A percentile compares a stretch with the other conserved stretches of the same genome.
phyloP scores from a whole-genome alignment of 1,140 invertebrate species.

The Drosophila ambigua region DNA sequence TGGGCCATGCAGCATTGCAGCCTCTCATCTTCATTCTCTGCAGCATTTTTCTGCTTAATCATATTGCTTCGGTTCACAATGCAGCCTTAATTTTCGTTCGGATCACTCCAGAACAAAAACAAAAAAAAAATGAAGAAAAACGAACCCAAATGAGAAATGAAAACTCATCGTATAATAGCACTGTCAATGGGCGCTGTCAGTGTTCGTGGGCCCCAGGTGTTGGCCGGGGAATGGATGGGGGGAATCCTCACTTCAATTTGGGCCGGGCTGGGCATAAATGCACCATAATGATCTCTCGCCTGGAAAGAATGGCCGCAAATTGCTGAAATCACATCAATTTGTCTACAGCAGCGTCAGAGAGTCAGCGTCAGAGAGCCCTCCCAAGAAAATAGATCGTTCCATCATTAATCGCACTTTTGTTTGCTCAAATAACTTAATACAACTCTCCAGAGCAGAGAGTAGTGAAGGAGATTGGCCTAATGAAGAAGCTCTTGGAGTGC shows the following conservation, averaged over 20 bases:
- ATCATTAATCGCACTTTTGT: conserved; percentile 32
- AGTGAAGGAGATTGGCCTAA: conserved; percentile 2
- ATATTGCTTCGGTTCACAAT: conserved; percentile 57
- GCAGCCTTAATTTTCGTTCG: conserved; percentile 65
- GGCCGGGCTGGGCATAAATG: conserved; percentile 30
- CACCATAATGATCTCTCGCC: conserved; percentile 42
- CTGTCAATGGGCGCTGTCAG: conserved; percentile 47
- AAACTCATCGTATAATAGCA: conserved; percentile 76
- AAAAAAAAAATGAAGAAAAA: conserved; percentile 5
- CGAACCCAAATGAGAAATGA: conserved; percentile 51
- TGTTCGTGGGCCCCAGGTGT: conserved; percentile 45
- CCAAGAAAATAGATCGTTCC: conserved; percentile 5
- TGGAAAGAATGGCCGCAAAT: conserved; percentile 44
- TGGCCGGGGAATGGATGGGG: conserved; percentile 26
- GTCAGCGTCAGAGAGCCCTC: conserved; percentile 9
- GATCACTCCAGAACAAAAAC: conserved; percentile 20
- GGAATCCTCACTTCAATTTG: conserved; percentile 45
- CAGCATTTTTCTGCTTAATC: conserved; percentile 62
- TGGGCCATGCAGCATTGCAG: conserved; percentile 7
- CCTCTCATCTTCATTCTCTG: background rate
- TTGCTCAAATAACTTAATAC: conserved; percentile 40
- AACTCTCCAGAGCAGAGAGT: conserved; percentile 6
- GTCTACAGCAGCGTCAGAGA: conserved; percentile 25
- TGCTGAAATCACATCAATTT: conserved; percentile 51
- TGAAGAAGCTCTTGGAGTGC: conserved; percentile 29